phyloP scores from a whole-genome alignment of 2,797 vertebrate genomes.

The Falco columbarius region DNA sequence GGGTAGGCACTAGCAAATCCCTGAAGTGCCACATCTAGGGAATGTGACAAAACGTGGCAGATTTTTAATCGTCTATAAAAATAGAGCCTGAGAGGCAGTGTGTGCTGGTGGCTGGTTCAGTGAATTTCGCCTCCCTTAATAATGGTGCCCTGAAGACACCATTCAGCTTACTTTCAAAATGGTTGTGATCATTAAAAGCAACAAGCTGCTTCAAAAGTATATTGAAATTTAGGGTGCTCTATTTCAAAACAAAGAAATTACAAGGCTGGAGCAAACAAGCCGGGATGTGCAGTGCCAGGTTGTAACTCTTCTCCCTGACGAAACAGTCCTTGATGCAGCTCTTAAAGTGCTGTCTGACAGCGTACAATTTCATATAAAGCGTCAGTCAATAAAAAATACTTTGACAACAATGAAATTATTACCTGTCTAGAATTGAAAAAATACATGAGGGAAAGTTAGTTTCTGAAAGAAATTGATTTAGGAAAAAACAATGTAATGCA shows the following conservation, averaged over 20 bases:
- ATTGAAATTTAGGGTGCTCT: not conserved
- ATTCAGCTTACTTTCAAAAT: not conserved
- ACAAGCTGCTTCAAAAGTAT: not conserved
- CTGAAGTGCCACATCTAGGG: not conserved
- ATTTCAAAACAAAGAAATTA: not conserved
- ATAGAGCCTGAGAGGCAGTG: not conserved
- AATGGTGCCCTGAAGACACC: not conserved
- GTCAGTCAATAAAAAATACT: not conserved
- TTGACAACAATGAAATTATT: not conserved
- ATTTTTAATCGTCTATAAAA: not conserved
- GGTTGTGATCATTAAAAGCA: not conserved
- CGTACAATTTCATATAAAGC: not conserved
- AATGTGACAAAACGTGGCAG: not conserved
- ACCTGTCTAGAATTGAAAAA: not conserved
- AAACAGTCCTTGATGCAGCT: not conserved
- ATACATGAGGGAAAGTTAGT: not conserved
- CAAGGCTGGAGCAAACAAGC: not conserved
- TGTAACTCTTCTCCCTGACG: not conserved
- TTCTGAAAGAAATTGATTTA: not conserved
- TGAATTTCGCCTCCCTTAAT: not conserved
- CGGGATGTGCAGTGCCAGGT: not conserved
- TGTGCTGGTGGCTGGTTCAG: not conserved
- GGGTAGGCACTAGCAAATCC: not conserved
- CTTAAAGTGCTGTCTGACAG: not conserved
- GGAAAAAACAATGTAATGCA: rapidly evolving